Conservation (phyloP, 92 coral and sea anemone genomes). For the Zoanthus sansibaricus region DNA sequence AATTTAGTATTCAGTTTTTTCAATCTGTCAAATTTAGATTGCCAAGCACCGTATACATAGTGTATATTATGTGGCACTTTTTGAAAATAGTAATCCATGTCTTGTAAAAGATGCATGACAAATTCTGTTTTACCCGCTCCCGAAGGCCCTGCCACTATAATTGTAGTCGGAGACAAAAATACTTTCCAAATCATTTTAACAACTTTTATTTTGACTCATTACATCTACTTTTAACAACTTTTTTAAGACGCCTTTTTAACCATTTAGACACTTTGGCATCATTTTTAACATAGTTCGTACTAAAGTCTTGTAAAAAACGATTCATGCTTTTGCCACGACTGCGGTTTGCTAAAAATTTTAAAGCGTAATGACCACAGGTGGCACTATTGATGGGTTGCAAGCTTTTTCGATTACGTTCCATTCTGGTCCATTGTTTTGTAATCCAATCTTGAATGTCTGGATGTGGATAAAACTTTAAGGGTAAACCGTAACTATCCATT, state of each 20-base stretch:
- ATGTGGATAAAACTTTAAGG: not conserved
- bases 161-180: not conserved
- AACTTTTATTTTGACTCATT: too few relatives aligned
- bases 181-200: too few relatives aligned
- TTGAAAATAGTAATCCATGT: not conserved
- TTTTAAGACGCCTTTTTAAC: too few relatives aligned
- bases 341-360: not conserved
- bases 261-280: not conserved
- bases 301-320: not conserved
- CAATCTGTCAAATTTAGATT: not conserved
- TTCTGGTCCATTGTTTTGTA: not conserved
- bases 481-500: not conserved
- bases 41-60: not conserved
- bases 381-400: not conserved
- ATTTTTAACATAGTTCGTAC: not conserved
- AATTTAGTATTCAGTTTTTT: too few relatives aligned
- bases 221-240: too few relatives aligned
- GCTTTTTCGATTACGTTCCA: not conserved
- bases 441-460: not conserved
- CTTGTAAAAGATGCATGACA: too few relatives aligned
- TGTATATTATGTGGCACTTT: not conserved
- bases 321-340: not conserved
- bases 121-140: not conserved
- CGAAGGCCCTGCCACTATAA: not conserved
- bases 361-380: not conserved